Evolutionary conservation across 2,797 vertebrate species (phyloP).

Genomic region (Rhynchotus rufescens): DNA sequence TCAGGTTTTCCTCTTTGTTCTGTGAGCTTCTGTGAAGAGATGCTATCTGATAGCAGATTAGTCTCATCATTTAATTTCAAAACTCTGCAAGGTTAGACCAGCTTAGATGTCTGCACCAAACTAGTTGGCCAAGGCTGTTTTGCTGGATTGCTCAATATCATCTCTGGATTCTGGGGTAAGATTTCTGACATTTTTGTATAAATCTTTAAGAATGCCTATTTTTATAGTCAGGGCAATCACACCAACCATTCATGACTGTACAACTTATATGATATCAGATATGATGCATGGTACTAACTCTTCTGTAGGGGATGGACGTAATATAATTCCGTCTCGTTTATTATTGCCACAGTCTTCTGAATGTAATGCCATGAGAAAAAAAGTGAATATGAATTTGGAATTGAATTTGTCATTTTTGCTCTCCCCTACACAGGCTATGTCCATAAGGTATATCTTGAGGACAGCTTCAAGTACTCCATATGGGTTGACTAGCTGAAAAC

Average conservation of each 20-base stretch:
- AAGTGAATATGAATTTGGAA: not conserved
- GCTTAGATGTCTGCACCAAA: too few relatives aligned
- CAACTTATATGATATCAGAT: rapidly evolving
- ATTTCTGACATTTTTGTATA: not conserved
- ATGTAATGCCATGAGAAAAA: not conserved
- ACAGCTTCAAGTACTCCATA: not conserved
- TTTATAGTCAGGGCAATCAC: not conserved
- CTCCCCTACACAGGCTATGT: not conserved
- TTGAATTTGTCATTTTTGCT: too few relatives aligned
- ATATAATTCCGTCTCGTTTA: not conserved
- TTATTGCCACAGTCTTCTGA: not conserved
- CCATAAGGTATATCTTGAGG: not conserved
- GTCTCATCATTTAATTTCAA: too few relatives aligned
- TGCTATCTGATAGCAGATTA: not conserved
- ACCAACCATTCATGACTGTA: rapidly evolving
- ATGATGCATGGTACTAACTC: too few relatives aligned
- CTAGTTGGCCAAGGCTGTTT: too few relatives aligned
- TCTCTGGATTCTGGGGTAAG: not conserved
- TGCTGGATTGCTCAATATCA: not conserved
- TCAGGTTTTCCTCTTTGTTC: not conserved
- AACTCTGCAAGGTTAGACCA: too few relatives aligned
- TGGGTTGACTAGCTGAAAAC: not conserved
- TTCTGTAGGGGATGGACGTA: not conserved
- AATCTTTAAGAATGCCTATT: not conserved
- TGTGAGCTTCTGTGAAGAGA: not conserved